Evolutionary conservation across 2,888 invertebrate genomes (phyloP), one percentile per base, ranked within the genome.

Genomic region (Thereva nobilitata): DNA sequence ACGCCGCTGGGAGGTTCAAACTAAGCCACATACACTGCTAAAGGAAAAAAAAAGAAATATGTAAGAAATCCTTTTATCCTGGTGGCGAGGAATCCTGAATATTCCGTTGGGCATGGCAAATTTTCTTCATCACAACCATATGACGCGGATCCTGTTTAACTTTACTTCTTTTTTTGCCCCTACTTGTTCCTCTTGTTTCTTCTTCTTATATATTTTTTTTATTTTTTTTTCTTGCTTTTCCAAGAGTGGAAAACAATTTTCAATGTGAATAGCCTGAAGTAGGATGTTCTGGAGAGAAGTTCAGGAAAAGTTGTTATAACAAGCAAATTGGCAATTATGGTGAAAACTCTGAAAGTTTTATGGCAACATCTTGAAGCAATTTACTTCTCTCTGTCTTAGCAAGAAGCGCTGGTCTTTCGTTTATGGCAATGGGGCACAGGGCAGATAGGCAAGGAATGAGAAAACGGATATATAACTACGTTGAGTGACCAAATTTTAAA

Each of bases 291-390:
- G 34, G 1, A 50, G 35, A 50, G 35, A 50, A 23, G 23, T 23
- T 23, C 23, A 23, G 23, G 23, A 23, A 23, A 23, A 23, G 50
- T 50, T 50, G 50, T 50, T 50, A 12, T 40, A 53, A 53, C 53
- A 53, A 38, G 38, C 8, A 61, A 61, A 61, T 61, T 61, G 61
- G 23, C 61, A 61, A 61, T 61, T 61, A 61, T 61, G 61, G 61
- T 50, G 61, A 50, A 61, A 61, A 61, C 49, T 50, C 61, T 37
- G 41, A 50, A 61, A 61, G 50, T 49, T 61, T 50, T 10, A 38
- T 61, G 61, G 61, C 50, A 61, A 61, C 61, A 61, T 61, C 61
- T 61, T 61, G 61, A 40, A 40, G 40, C 61, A 50, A 61, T 61
- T 61, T 50, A 41, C 34, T 50, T 50, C 47, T 47, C 23, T 23